A percentile compares a stretch with the other conserved stretches of the same genome.
phyloP scores from a whole-genome alignment of 2,113 vertebrate genomes.

The Cyprinus carpio region DNA sequence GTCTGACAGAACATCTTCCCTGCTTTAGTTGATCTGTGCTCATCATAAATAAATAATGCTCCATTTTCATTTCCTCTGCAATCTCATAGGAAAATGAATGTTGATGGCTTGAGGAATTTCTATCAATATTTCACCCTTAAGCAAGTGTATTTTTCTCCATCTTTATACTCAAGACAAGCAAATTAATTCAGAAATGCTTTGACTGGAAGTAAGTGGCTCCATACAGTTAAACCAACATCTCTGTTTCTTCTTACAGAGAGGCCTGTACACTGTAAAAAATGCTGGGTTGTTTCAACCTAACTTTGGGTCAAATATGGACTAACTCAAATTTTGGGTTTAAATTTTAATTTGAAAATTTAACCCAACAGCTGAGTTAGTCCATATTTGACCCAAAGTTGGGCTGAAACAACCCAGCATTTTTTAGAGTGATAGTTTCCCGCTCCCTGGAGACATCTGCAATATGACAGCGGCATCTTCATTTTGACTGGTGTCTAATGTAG shows the following conservation, averaged over 20 bases:
- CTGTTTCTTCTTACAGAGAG: constrained; percentile 65
- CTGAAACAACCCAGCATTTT: too few species aligned
- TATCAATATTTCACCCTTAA: constrained; percentile 49
- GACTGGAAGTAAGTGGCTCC: constrained; percentile 61
- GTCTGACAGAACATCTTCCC: constrained; percentile 41
- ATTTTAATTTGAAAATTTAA: too few species aligned
- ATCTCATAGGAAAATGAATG: constrained; percentile 55
- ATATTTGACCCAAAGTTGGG: too few species aligned
- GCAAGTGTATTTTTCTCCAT: constrained; percentile 44
- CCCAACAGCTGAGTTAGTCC: too few species aligned
- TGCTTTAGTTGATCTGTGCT: constrained; percentile 48
- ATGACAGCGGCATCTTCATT: constrained; percentile 71
- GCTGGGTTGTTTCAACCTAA: too few species aligned
- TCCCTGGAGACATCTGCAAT: constrained; percentile 67
- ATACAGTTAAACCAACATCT: constrained; percentile 75
- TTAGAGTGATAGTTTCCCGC: constrained; percentile 26
- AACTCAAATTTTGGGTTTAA: too few species aligned
- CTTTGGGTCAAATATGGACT: too few species aligned
- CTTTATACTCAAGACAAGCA: constrained; percentile 57
- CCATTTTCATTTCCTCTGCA: constrained; percentile 38
- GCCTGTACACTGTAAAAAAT: neutral
- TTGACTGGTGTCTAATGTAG: constrained; percentile 70
- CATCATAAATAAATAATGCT: constrained; percentile 57
- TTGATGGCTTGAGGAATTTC: constrained; percentile 55
- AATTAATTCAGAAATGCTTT: constrained; percentile 74